phyloP scores from a whole-genome alignment of 2,797 vertebrate species.

The Oreochromis grahami region DNA sequence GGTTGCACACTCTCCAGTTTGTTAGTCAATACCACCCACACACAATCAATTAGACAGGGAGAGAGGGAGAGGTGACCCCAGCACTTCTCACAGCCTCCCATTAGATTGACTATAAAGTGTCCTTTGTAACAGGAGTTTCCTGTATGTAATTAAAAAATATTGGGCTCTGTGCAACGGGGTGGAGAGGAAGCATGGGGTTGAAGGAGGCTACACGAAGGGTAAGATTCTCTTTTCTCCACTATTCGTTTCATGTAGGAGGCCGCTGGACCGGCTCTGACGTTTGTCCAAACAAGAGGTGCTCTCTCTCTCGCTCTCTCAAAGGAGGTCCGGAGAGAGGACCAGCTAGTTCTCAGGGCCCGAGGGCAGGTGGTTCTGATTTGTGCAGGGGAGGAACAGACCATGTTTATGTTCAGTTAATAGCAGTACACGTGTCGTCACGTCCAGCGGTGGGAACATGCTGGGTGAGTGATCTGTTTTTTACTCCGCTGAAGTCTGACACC shows the following conservation, averaged over 20 bases:
- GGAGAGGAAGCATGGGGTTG: conserved; percentile 44
- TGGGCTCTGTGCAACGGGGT: conserved; percentile 52
- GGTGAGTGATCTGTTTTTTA: conserved; percentile 69
- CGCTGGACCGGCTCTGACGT: conserved; percentile 48
- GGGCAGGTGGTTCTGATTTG: conserved; percentile 77
- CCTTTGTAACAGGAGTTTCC: conserved; percentile 83
- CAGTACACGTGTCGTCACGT: conserved; percentile 66
- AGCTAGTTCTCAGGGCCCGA: conserved; percentile 53
- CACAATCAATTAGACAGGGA: conserved; percentile 9
- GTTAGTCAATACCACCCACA: conserved; percentile 79
- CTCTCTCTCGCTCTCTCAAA: conserved; percentile 35
- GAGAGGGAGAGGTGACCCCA: conserved; percentile 32
- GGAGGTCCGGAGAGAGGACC: conserved; percentile 55
- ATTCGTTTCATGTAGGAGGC: conserved; percentile 56
- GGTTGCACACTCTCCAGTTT: conserved; percentile 80
- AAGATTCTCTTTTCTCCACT: conserved; percentile 42
- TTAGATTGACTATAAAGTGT: conserved; percentile 66
- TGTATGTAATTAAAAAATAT: conserved; percentile 79
- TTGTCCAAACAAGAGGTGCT: conserved; percentile 66
- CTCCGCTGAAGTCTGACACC: conserved; percentile 41
- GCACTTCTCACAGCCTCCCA: conserved; percentile 52
- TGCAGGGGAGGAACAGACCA: conserved; percentile 32
- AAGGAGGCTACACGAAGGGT: conserved; percentile 44
- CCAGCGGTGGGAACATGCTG: conserved; percentile 65
- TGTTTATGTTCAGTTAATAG: conserved; percentile 72